phyloP scores from a whole-genome alignment of 2,797 vertebrate species.

The Protonibea diacanthus region DNA sequence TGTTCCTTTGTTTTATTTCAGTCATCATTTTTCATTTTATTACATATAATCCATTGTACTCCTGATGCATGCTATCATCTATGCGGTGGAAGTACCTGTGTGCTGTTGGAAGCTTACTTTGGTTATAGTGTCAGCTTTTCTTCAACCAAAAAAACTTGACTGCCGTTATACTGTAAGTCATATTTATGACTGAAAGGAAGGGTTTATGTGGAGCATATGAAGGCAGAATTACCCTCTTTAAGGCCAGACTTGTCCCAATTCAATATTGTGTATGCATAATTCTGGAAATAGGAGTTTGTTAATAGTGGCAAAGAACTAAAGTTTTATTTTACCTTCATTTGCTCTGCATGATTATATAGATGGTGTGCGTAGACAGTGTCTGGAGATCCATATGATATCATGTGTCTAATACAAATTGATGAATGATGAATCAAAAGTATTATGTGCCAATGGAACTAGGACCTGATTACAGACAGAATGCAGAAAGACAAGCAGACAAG shows the following conservation, averaged over 20 bases:
- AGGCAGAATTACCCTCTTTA: slow-evolving; percentile 62
- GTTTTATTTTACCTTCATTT: slow-evolving; percentile 34
- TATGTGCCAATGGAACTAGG: too few relatives aligned
- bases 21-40: slow-evolving; percentile 22
- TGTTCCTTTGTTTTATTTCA: slow-evolving; percentile 28
- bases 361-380: neutral
- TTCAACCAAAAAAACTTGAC: slow-evolving; percentile 11
- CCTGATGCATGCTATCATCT: slow-evolving; percentile 4
- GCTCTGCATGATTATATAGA: slow-evolving; percentile 19
- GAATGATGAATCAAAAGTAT: neutral
- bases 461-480: neutral
- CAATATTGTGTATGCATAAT: slow-evolving; percentile 45
- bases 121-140: neutral
- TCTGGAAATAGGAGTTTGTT: slow-evolving; percentile 46
- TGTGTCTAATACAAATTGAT: neutral
- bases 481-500: neutral
- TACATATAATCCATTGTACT: slow-evolving; percentile 19
- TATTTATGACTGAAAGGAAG: slow-evolving; percentile 49
- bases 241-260: slow-evolving; percentile 64
- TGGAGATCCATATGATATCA: neutral
- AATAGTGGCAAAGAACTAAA: slow-evolving; percentile 35
- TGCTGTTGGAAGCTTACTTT: slow-evolving; percentile 13
- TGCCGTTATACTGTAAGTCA: slow-evolving; percentile 32
- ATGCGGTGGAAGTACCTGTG: neutral
- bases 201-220: slow-evolving; percentile 56